A percentile compares a stretch with the other conserved stretches of the same genome.
Conservation (phyloP, 37 sponge, comb jelly and placozoan species). For the Sycon ciliatum region DNA sequence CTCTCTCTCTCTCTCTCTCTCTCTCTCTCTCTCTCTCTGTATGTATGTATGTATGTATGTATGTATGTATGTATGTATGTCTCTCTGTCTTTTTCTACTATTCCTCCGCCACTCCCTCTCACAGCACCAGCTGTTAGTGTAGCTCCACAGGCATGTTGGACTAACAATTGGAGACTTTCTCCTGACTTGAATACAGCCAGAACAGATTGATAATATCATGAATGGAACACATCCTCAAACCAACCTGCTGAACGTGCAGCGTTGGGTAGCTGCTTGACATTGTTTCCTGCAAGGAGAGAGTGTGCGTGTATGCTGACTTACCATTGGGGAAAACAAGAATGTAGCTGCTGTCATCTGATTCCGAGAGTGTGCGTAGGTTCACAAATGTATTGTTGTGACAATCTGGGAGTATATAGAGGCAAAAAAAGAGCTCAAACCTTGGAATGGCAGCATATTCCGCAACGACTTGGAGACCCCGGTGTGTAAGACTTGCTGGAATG, state of each 20-base stretch:
- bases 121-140: not conserved
- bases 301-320: too few species aligned
- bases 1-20: not conserved
- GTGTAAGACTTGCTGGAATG: too few species aligned
- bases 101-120: conserved; percentile 15
- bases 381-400: conserved; percentile 64
- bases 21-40: conserved; percentile 23
- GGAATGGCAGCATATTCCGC: too few species aligned
- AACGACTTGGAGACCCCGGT: too few species aligned
- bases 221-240: too few species aligned
- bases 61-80: conserved; percentile 5
- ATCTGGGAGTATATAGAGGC: too few species aligned
- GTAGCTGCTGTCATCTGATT: conserved; percentile 2
- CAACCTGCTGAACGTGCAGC: not conserved
- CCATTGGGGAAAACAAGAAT: too few species aligned
- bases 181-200: too few species aligned
- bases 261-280: not conserved
- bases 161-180: too few species aligned
- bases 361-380: conserved; percentile 25
- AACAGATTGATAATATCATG: too few species aligned
- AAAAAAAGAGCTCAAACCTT: too few species aligned
- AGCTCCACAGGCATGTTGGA: too few species aligned
- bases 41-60: conserved; percentile 39
- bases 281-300: conserved; percentile 1
- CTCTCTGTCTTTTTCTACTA: not conserved